phyloP scores from a whole-genome alignment of 2,113 vertebrate species.

The Hemicordylus capensis region DNA sequence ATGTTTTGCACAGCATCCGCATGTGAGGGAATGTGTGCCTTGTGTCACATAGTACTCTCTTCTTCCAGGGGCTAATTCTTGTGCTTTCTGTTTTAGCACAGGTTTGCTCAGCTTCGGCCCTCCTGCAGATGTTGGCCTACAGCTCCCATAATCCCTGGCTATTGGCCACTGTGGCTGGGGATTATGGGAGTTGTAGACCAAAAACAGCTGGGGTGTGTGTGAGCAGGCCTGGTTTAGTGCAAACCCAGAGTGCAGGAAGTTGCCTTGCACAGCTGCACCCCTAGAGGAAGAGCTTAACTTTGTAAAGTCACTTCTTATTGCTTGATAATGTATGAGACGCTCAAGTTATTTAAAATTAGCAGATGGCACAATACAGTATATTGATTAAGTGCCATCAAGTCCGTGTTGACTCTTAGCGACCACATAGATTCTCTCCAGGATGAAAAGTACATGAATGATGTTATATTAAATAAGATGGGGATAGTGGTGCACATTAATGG shows the following conservation, averaged over 20 bases:
- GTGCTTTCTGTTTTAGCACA: background rate
- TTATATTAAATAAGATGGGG: background rate
- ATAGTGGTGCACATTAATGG: background rate
- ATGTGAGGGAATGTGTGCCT: background rate
- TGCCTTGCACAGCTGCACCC: too few relatives aligned
- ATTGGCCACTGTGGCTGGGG: too few relatives aligned
- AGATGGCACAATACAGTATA: background rate
- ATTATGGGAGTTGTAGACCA: too few relatives aligned
- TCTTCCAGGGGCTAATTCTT: background rate
- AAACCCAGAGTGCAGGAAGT: background rate
- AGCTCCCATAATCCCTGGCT: too few relatives aligned
- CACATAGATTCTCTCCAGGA: too few relatives aligned
- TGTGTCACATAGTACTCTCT: background rate
- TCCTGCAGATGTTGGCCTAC: too few relatives aligned
- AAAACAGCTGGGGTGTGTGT: too few relatives aligned
- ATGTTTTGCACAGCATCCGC: too few relatives aligned
- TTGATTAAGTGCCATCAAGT: too few relatives aligned
- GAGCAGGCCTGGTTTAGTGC: too few relatives aligned
- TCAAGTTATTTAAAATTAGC: background rate
- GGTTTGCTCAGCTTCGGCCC: too few relatives aligned
- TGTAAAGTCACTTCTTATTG: background rate
- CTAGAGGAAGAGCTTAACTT: background rate
- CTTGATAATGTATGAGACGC: background rate
- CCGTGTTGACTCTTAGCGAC: too few relatives aligned
- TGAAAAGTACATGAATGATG: background rate